A percentile compares a stretch with the other conserved stretches of the same genome.
Evolutionary conservation across 2,888 invertebrate species (phyloP).

Genomic region (Caradrina clavipalpis): DNA sequence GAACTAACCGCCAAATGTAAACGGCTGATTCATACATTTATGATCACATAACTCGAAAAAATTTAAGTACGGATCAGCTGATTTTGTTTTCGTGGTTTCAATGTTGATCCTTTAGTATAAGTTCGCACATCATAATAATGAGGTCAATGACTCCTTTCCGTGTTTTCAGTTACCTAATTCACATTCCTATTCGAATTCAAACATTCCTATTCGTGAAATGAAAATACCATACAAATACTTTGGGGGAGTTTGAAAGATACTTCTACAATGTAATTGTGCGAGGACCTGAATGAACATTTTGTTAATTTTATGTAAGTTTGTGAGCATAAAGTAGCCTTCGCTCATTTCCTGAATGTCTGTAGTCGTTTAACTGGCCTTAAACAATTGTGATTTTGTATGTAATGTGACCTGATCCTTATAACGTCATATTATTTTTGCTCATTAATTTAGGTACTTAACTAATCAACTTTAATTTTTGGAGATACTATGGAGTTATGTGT

Average conservation of each 20-base stretch:
- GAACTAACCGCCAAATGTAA: too few species aligned
- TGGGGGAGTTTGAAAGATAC: conserved; percentile 1
- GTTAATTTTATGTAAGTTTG: conserved; percentile 9
- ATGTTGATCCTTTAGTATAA: too few species aligned
- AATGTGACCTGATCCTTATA: conserved; percentile 60
- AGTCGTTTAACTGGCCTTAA: conserved; percentile 49
- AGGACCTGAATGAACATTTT: conserved; percentile 10
- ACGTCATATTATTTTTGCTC: conserved; percentile 67
- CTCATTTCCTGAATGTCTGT: conserved; percentile 58
- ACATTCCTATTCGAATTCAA: conserved; percentile 37
- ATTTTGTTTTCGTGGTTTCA: too few species aligned
- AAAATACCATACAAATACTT: conserved; percentile 18
- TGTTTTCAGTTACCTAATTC: background rate
- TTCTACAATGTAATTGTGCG: background rate
- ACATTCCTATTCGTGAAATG: conserved; percentile 60
- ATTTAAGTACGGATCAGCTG: too few species aligned
- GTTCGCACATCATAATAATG: too few species aligned
- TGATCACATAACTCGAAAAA: too few species aligned
- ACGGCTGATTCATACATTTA: too few species aligned
- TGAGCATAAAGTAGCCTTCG: conserved; percentile 17
- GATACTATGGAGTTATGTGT: conserved; percentile 59
- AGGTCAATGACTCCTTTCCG: background rate
- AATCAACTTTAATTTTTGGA: conserved; percentile 56
- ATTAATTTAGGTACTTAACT: conserved; percentile 65
- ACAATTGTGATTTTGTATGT: conserved; percentile 63